Evolutionary conservation across 1,140 invertebrate genomes (phyloP).

Genomic region (Lepidotrigona ventralis): DNA sequence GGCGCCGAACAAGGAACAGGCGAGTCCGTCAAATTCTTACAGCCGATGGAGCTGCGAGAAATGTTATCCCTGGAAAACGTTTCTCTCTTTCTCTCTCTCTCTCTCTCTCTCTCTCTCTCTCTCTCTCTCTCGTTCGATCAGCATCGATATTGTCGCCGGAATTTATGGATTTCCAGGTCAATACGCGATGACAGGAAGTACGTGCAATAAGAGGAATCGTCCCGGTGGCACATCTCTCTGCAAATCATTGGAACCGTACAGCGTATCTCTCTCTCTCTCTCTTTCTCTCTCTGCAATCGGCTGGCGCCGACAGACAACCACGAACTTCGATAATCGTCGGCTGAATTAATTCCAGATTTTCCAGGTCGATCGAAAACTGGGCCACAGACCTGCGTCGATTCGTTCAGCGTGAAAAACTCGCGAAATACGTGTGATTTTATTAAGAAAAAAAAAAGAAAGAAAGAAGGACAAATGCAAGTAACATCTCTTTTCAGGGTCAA

Average conservation of each 20-base stretch:
- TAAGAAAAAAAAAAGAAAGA: no score
- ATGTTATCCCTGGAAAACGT: constrained; percentile 3
- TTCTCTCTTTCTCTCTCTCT: not conserved
- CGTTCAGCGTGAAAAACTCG: not conserved
- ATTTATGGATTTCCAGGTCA: constrained; percentile 69
- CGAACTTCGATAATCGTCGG: constrained; percentile 44
- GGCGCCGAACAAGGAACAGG: not conserved
- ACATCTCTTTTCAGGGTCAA: no score
- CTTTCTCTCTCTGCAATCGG: not conserved
- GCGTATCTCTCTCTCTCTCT: not conserved
- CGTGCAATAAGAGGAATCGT: constrained; percentile 48
- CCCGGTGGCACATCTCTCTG: constrained; percentile 15
- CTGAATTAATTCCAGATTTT: constrained; percentile 57
- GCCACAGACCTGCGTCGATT: not conserved
- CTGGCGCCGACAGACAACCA: constrained; percentile 19
- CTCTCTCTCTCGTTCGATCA: not conserved
- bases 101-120: not conserved
- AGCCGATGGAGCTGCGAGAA: constrained; percentile 40
- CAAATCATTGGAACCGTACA: constrained; percentile 28
- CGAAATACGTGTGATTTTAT: not conserved
- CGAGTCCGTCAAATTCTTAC: constrained; percentile 23
- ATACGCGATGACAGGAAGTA: constrained; percentile 63
- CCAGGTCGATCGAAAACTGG: constrained; percentile 37
- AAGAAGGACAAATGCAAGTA: no score
- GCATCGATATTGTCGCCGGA: constrained; percentile 58